Evolutionary conservation across 1,140 invertebrate species (phyloP).

Genomic region (Macrocentrus cingulum): DNA sequence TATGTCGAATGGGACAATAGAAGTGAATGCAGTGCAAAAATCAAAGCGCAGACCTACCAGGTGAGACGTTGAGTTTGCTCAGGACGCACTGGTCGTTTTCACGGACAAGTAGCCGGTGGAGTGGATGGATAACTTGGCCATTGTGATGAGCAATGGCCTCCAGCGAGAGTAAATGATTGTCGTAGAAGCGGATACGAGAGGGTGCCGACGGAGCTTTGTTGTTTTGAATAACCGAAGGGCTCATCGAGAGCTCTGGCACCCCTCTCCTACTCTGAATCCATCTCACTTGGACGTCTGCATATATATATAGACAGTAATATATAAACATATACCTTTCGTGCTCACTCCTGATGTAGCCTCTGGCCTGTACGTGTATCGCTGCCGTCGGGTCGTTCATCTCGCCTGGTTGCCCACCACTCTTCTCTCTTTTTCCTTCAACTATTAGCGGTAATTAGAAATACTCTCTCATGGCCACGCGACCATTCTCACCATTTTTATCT

Average conservation of each 20-base stretch:
- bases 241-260: slow-evolving; percentile 40
- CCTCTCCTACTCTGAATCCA: slow-evolving; percentile 28
- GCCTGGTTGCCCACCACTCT: slow-evolving; percentile 17
- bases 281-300: slow-evolving; percentile 25
- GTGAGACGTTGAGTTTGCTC: slow-evolving; percentile 39
- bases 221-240: slow-evolving; percentile 57
- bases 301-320: slow-evolving; percentile 14
- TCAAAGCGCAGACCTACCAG: slow-evolving; percentile 9
- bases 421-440: slow-evolving; percentile 37
- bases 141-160: slow-evolving; percentile 54
- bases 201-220: slow-evolving; percentile 52
- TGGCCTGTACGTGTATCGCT: slow-evolving; percentile 8
- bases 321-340: background rate
- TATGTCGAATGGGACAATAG: too few relatives aligned
- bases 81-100: slow-evolving; percentile 47
- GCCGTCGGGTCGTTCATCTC: slow-evolving; percentile 26
- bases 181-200: slow-evolving; percentile 32
- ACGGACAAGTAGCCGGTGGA: slow-evolving; percentile 52
- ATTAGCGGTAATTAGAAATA: slow-evolving; percentile 58
- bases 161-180: slow-evolving; percentile 56
- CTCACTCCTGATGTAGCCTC: background rate
- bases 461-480: slow-evolving; percentile 56
- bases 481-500: slow-evolving; percentile 32
- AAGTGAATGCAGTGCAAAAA: background rate
- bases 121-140: slow-evolving; percentile 57